Percentiles rank a stretch among this genome's conserved stretches.
Conservation (phyloP, 35 echinoderm and acorn worm genomes). For the Apostichopus japonicus region DNA sequence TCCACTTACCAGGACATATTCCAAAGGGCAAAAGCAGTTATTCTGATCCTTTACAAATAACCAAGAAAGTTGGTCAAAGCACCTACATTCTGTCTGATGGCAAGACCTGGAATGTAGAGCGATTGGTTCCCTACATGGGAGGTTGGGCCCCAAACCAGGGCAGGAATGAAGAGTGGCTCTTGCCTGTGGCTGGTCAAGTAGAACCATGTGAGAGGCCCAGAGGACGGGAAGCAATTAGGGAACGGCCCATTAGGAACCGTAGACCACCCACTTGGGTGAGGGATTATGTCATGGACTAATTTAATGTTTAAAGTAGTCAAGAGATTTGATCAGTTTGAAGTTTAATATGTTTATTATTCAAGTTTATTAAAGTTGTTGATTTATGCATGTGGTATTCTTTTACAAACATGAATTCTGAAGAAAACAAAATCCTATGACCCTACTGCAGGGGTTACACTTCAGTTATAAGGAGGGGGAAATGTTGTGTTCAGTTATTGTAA, state of each 20-base stretch:
- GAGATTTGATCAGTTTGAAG: too few relatives aligned
- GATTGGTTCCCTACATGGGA: background rate
- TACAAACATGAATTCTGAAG: too few relatives aligned
- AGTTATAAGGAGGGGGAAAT: too few relatives aligned
- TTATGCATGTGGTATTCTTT: too few relatives aligned
- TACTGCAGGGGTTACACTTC: too few relatives aligned
- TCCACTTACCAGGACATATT: conserved; percentile 30
- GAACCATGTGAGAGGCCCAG: background rate
- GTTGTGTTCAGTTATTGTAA: too few relatives aligned
- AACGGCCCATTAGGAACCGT: background rate
- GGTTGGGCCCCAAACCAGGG: background rate
- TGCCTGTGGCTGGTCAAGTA: background rate
- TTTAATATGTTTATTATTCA: too few relatives aligned
- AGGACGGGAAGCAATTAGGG: background rate
- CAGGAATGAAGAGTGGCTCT: background rate
- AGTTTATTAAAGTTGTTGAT: too few relatives aligned
- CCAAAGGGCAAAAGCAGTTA: conserved; percentile 18
- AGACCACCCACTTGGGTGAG: background rate
- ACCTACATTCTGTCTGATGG: conserved; percentile 6
- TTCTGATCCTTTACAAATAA: conserved; percentile 6
- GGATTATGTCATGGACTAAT: background rate
- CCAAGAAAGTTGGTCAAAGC: background rate
- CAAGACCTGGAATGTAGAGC: conserved; percentile 13
- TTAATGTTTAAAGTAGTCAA: too few relatives aligned
- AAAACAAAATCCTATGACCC: too few relatives aligned